A percentile compares a stretch with the other conserved stretches of the same genome.
phyloP scores from a whole-genome alignment of 2,797 vertebrate genomes.

The Falco columbarius region DNA sequence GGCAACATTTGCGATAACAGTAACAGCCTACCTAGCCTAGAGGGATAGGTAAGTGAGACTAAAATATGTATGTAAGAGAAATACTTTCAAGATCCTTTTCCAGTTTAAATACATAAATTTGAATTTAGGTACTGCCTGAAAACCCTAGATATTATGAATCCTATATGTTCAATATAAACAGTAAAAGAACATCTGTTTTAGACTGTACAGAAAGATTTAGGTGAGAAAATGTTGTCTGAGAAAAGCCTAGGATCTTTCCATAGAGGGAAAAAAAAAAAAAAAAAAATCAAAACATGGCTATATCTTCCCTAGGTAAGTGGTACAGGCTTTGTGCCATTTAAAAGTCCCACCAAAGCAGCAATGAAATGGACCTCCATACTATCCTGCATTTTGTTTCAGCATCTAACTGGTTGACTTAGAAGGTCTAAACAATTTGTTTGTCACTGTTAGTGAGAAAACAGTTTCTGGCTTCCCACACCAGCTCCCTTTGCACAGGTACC shows the following conservation, averaged over 20 bases:
- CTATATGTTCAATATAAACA: slow-evolving; percentile 8
- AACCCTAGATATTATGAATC: slow-evolving; percentile 29
- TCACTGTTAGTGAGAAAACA: not conserved
- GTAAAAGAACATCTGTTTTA: slow-evolving; percentile 20
- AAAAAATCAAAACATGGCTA: not conserved
- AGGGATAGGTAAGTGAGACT: slow-evolving; percentile 68
- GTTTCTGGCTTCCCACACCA: not conserved
- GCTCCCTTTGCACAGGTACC: not conserved
- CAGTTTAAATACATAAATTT: slow-evolving; percentile 66
- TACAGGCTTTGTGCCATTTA: not conserved
- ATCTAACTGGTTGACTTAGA: not conserved
- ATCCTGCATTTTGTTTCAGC: not conserved
- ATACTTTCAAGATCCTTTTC: slow-evolving; percentile 52
- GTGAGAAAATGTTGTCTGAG: not conserved
- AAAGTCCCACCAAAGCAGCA: not conserved
- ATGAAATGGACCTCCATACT: not conserved
- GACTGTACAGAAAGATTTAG: not conserved
- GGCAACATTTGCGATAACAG: slow-evolving; percentile 71
- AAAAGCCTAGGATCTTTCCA: not conserved
- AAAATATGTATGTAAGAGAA: slow-evolving; percentile 67
- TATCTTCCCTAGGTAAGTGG: not conserved
- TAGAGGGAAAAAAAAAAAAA: not conserved
- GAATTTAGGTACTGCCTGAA: slow-evolving; percentile 49
- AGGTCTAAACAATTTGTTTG: not conserved
- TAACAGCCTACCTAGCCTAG: slow-evolving; percentile 64